Evolutionary conservation across 1,140 invertebrate genomes (phyloP).

Genomic region (Trichoplusia ni): DNA sequence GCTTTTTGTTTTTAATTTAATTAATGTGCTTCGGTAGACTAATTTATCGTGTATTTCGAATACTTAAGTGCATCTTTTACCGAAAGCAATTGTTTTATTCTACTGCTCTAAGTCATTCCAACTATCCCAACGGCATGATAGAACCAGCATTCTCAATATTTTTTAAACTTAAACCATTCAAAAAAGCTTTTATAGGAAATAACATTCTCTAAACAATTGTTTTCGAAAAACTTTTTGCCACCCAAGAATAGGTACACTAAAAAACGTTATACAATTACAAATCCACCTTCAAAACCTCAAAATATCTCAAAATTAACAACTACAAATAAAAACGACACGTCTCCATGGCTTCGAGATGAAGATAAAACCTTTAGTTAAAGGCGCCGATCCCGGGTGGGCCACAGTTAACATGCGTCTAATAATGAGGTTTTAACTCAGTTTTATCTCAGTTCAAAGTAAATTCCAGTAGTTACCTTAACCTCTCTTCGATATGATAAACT

Average conservation of each 20-base stretch:
- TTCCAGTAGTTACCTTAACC: conserved; percentile 8
- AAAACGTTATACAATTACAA: not conserved
- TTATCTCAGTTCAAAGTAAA: conserved; percentile 18
- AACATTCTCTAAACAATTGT: too few relatives aligned
- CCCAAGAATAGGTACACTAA: too few relatives aligned
- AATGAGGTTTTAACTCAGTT: conserved; percentile 14
- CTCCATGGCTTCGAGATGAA: conserved; percentile 13
- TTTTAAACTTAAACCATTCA: too few relatives aligned
- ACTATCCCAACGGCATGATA: too few relatives aligned
- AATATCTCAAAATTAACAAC: not conserved
- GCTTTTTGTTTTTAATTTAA: not conserved
- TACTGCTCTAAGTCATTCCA: too few relatives aligned
- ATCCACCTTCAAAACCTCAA: not conserved
- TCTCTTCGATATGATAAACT: too few relatives aligned
- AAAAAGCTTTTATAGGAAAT: too few relatives aligned
- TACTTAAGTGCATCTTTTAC: not conserved
- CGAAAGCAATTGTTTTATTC: too few relatives aligned
- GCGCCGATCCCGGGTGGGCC: conserved; percentile 25
- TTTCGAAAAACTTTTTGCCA: not conserved
- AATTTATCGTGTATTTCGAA: not conserved
- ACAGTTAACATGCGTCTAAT: conserved; percentile 12
- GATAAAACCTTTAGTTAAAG: conserved; percentile 21
- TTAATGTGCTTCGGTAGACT: not conserved
- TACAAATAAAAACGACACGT: not conserved
- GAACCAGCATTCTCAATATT: too few relatives aligned